phyloP scores from a whole-genome alignment of 2,113 vertebrate species.

The Garra rufa region DNA sequence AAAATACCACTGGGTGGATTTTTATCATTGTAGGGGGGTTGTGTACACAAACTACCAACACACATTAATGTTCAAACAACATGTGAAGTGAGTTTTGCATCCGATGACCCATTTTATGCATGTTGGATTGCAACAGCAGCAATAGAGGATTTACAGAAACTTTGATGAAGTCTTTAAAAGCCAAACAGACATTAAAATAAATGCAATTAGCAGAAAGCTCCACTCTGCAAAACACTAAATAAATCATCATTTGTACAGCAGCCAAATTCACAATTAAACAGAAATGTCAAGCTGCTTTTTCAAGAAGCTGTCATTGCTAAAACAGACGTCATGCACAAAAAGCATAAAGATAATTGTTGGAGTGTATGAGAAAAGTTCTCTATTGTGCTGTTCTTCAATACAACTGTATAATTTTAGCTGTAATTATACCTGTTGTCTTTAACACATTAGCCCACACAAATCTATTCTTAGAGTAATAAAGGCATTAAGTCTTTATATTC shows the following conservation, averaged over 20 bases:
- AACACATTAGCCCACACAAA: conserved; percentile 21
- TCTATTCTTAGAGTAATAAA: neutral
- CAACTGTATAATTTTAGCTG: neutral
- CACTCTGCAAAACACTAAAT: neutral
- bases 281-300: neutral
- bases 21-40: no score
- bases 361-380: neutral
- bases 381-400: conserved; percentile 1
- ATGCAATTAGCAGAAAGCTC: neutral
- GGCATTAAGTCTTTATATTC: neutral
- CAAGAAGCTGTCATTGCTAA: neutral
- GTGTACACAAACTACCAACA: no score
- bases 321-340: neutral
- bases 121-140: neutral
- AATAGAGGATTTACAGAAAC: neutral
- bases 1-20: no score
- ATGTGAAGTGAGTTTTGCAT: no score
- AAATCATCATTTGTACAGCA: neutral
- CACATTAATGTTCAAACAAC: no score
- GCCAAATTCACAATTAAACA: neutral
- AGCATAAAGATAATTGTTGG: conserved; percentile 2
- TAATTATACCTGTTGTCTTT: neutral
- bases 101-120: no score
- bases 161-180: neutral
- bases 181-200: neutral